Evolutionary conservation across 1,140 invertebrate species (phyloP).

Genomic region (Lamellibrachia luymesi): DNA sequence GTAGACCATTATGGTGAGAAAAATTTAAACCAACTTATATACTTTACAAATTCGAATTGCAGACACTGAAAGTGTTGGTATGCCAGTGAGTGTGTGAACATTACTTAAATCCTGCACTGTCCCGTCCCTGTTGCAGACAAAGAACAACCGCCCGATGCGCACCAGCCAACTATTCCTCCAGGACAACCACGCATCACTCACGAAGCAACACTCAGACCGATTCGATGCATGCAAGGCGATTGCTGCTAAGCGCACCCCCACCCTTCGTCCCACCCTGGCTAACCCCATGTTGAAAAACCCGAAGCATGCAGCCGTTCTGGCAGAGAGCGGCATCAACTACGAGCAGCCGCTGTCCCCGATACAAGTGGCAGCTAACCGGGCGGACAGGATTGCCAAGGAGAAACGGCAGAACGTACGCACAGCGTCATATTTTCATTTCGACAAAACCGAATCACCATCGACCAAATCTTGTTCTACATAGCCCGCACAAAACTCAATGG

Average conservation of each 20-base stretch:
- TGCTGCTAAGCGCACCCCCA: slow-evolving; percentile 66
- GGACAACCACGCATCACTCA: slow-evolving; percentile 79
- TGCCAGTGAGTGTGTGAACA: neutral
- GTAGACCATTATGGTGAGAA: neutral
- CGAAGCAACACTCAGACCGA: slow-evolving; percentile 69
- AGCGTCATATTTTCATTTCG: neutral
- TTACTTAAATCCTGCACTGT: neutral
- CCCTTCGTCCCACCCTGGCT: slow-evolving; percentile 69
- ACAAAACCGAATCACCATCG: slow-evolving; percentile 26
- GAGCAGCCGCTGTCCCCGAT: slow-evolving; percentile 80
- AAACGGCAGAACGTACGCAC: slow-evolving; percentile 63
- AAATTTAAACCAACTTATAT: neutral
- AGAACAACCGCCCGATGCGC: slow-evolving; percentile 71
- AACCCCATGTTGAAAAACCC: slow-evolving; percentile 73
- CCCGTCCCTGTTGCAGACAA: slow-evolving; percentile 54
- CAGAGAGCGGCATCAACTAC: slow-evolving; percentile 81
- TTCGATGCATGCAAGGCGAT: slow-evolving; percentile 80
- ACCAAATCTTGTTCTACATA: slow-evolving; percentile 17
- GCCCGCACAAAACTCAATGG: no score
- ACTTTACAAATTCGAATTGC: neutral
- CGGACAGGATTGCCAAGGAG: slow-evolving; percentile 79
- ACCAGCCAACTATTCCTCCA: slow-evolving; percentile 79
- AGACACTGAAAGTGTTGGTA: no score
- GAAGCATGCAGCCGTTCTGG: slow-evolving; percentile 78
- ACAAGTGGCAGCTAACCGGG: slow-evolving; percentile 78